Conservation (phyloP, 2,888 invertebrate genomes). For the Hemicrepidius hirtus region DNA sequence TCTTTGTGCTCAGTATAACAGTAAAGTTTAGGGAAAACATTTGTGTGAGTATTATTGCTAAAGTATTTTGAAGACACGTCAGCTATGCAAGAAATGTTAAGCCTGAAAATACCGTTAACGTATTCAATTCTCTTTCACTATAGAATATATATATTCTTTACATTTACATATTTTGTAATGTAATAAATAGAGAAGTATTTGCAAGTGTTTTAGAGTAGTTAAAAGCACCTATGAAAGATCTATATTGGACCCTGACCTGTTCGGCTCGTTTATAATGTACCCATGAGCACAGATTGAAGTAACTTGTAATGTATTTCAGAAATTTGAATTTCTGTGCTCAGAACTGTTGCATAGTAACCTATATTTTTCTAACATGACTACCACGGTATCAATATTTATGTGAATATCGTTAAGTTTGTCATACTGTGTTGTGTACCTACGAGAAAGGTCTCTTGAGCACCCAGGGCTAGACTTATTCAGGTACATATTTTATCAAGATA, state of each 20-base stretch:
- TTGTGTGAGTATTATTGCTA: conserved; percentile 22
- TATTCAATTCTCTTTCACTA: neutral
- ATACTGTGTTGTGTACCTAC: conserved; percentile 3
- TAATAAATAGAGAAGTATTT: neutral
- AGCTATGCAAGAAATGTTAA: conserved; percentile 15
- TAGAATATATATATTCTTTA: neutral
- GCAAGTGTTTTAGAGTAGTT: neutral
- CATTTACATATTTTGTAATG: neutral
- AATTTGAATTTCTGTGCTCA: neutral
- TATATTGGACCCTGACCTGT: conserved; percentile 46
- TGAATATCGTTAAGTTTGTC: neutral
- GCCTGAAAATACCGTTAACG: neutral
- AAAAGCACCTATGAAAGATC: conserved; percentile 25
- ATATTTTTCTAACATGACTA: too few relatives aligned
- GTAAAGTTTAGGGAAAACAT: conserved; percentile 10
- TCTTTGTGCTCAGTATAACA: conserved; percentile 21
- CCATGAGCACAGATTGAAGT: neutral
- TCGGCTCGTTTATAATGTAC: conserved; percentile 20
- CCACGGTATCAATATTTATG: neutral
- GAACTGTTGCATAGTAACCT: neutral
- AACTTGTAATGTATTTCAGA: neutral
- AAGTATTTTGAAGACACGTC: conserved; percentile 24
- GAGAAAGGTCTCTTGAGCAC: conserved; percentile 15
- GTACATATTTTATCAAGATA: conserved; percentile 8
- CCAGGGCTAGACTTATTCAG: conserved; percentile 16